Conservation (phyloP, 2,797 vertebrate genomes). For the Girardinus metallicus region DNA sequence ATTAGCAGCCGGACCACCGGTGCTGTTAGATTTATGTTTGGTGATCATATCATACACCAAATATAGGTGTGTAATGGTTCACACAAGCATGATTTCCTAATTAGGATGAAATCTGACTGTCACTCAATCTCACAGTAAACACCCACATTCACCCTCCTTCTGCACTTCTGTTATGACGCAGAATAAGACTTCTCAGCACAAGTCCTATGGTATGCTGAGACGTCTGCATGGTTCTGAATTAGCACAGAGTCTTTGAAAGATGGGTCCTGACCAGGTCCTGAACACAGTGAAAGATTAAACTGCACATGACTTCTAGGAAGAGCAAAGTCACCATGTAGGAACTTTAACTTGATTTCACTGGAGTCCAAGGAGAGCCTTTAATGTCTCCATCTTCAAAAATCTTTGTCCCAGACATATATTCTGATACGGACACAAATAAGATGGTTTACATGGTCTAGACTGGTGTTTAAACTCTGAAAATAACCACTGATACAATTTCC, state of each 20-base stretch:
- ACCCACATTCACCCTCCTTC: slow-evolving; percentile 9
- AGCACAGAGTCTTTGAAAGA: slow-evolving; percentile 58
- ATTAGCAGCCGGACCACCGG: slow-evolving; percentile 48
- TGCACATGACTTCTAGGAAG: slow-evolving; percentile 70
- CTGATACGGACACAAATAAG: slow-evolving; percentile 6
- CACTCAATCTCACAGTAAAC: slow-evolving; percentile 47
- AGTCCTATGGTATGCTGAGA: slow-evolving; percentile 45
- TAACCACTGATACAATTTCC: slow-evolving; percentile 74
- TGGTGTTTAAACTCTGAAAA: slow-evolving; percentile 73
- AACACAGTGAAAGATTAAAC: slow-evolving; percentile 75
- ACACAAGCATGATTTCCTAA: slow-evolving; percentile 38
- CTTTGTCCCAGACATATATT: slow-evolving; percentile 11
- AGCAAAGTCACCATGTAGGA: slow-evolving; percentile 55
- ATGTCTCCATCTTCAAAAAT: slow-evolving; percentile 40
- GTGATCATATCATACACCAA: slow-evolving; percentile 18
- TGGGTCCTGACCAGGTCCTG: slow-evolving; percentile 32
- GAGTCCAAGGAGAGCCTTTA: slow-evolving; percentile 54
- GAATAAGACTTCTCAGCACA: slow-evolving; percentile 42
- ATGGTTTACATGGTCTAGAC: slow-evolving; percentile 34
- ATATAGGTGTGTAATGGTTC: slow-evolving; percentile 31
- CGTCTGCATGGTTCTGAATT: slow-evolving; percentile 67
- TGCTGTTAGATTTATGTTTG: slow-evolving; percentile 26
- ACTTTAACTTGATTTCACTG: slow-evolving; percentile 62
- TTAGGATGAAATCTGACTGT: slow-evolving; percentile 20
- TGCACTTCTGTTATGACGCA: slow-evolving; percentile 17